Percentiles rank a stretch among this genome's conserved stretches.
These are phyloP conservation scores for Pseudomugil tenellus DNA, from an alignment of 2,797 vertebrate species.

Conservation along the genomic window DNA sequence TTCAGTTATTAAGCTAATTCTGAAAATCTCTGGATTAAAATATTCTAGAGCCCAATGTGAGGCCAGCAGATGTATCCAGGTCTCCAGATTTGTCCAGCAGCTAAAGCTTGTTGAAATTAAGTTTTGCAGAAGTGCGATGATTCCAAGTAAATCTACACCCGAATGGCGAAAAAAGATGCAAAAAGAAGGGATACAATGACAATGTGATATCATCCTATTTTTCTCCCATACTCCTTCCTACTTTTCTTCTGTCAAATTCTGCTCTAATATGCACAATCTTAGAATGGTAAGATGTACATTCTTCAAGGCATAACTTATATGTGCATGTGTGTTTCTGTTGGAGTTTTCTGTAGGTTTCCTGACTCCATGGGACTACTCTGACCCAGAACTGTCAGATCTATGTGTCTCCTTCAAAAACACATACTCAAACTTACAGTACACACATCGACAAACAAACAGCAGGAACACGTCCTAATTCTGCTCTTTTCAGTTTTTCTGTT, in stretches of 20 bases:
- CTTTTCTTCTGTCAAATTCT: constrained; percentile 10
- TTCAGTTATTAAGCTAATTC: background rate
- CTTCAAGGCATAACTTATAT: constrained; percentile 25
- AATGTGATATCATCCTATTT: background rate
- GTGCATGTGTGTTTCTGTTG: constrained; percentile 27
- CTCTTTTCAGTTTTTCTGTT: constrained; percentile 31
- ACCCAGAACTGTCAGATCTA: constrained; percentile 78
- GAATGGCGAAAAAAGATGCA: background rate
- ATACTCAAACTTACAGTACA: constrained; percentile 22
- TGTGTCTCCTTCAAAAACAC: constrained; percentile 43
- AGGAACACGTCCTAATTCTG: constrained; percentile 27
- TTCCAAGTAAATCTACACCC: background rate
- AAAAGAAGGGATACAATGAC: background rate
- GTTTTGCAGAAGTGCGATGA: background rate
- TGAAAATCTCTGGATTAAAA: background rate
- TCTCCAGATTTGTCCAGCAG: background rate
- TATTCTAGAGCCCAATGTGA: background rate
- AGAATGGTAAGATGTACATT: background rate
- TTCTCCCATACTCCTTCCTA: constrained; percentile 22
- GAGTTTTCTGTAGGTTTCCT: constrained; percentile 59
- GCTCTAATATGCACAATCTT: background rate
- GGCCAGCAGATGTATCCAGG: background rate
- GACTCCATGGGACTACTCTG: constrained; percentile 69
- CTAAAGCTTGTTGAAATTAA: background rate
- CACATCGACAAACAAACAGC: constrained; percentile 32